Conservation (phyloP, 2,113 vertebrate genomes). For the Labrus mixtus region DNA sequence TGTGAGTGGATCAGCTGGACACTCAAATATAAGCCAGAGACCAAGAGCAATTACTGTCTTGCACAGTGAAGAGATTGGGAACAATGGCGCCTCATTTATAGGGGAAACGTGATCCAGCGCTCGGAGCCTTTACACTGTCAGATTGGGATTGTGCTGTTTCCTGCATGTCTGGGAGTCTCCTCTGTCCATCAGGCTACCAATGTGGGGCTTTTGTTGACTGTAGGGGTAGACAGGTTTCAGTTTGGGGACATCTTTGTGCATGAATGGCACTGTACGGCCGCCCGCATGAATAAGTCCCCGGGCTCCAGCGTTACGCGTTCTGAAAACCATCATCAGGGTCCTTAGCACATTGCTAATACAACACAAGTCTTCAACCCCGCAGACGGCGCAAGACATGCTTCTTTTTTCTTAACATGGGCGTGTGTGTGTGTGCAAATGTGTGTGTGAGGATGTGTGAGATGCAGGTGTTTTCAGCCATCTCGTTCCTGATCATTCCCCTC, state of each 20-base stretch:
- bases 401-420: conserved; percentile 34
- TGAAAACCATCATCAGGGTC: conserved; percentile 71
- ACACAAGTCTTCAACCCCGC: not conserved
- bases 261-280: conserved; percentile 43
- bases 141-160: conserved; percentile 65
- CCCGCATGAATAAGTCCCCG: conserved; percentile 61
- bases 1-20: conserved; percentile 80
- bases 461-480: conserved; percentile 78
- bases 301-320: conserved; percentile 58
- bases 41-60: conserved; percentile 72
- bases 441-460: conserved; percentile 74
- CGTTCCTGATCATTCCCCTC: conserved; percentile 52
- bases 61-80: conserved; percentile 64
- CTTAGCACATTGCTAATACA: conserved; percentile 61
- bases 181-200: conserved; percentile 38
- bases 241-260: conserved; percentile 33
- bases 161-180: conserved; percentile 44
- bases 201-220: conserved; percentile 36
- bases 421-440: conserved; percentile 58
- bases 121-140: conserved; percentile 63
- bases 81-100: conserved; percentile 79
- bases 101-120: conserved; percentile 75
- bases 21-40: conserved; percentile 76
- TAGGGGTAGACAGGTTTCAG: conserved; percentile 46
- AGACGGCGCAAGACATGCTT: conserved; percentile 15